Conservation (phyloP, 1,140 invertebrate species). For the Drosophila chauvacae region DNA sequence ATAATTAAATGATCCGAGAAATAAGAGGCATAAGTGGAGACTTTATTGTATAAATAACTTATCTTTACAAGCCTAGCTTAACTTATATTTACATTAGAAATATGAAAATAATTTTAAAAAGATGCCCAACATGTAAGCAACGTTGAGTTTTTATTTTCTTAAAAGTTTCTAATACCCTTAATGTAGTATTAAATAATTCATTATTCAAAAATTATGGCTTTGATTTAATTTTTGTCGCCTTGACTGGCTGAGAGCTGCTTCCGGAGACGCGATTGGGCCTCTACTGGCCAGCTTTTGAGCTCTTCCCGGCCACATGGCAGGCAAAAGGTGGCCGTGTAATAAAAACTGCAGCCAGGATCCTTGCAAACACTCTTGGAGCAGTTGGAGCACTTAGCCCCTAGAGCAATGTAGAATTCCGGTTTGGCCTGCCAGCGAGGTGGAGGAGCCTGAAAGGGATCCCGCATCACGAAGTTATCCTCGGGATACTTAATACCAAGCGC, state of each 20-base stretch:
- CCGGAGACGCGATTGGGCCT: constrained; percentile 86
- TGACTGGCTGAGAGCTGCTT: constrained; percentile 63
- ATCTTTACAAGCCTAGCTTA: background rate
- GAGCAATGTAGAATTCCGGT: constrained; percentile 88
- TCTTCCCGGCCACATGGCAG: constrained; percentile 87
- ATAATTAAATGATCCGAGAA: background rate
- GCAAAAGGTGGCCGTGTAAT: constrained; percentile 91
- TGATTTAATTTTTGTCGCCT: constrained; percentile 15
- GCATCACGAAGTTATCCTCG: constrained; percentile 91
- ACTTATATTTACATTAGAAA: background rate
- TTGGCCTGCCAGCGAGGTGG: constrained; percentile 85
- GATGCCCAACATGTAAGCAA: background rate
- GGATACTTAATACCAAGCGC: constrained; percentile 87
- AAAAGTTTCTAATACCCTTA: no score
- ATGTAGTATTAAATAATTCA: background rate
- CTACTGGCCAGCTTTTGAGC: constrained; percentile 88
- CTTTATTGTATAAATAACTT: background rate
- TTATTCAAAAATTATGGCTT: no score
- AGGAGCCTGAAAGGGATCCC: constrained; percentile 91
- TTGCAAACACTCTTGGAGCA: constrained; percentile 90
- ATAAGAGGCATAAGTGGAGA: background rate
- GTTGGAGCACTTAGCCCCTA: constrained; percentile 90
- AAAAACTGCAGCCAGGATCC: constrained; percentile 90
- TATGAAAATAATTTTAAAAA: background rate
- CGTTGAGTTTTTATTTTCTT: background rate